Evolutionary conservation across 1,140 invertebrate genomes (phyloP).

Genomic region (Andricus grossulariae): DNA sequence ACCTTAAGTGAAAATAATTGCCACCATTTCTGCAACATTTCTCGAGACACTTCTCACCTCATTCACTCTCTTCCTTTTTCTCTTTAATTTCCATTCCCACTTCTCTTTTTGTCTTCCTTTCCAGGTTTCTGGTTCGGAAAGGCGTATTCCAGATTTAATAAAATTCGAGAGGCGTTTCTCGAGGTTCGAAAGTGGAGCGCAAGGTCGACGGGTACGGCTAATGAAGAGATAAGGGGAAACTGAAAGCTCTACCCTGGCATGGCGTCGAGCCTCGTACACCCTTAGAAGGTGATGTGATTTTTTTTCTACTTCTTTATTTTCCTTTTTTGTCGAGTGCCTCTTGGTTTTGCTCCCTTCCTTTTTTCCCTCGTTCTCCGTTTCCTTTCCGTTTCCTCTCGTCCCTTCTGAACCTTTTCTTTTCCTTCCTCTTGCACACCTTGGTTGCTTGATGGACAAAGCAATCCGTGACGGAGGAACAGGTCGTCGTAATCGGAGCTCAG

Average conservation of each 20-base stretch:
- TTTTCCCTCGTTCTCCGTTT: not conserved
- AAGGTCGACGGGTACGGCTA: constrained; percentile 43
- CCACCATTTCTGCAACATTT: not conserved
- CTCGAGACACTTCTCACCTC: not conserved
- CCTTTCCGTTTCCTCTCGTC: not conserved
- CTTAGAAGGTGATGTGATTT: constrained; percentile 22
- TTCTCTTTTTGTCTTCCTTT: constrained; percentile 18
- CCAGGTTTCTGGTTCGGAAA: constrained; percentile 12
- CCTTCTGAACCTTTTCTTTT: constrained; percentile 9
- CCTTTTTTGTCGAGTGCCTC: constrained; percentile 19
- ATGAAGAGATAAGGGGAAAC: constrained; percentile 49
- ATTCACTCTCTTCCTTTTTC: not conserved
- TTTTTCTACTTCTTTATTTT: constrained; percentile 4
- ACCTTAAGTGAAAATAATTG: constrained; percentile 15
- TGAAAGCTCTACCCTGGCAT: constrained; percentile 38
- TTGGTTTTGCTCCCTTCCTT: constrained; percentile 20
- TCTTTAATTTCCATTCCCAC: not conserved
- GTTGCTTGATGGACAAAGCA: constrained; percentile 24
- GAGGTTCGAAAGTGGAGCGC: constrained; percentile 38
- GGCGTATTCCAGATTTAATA: constrained; percentile 12
- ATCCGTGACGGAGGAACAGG: constrained; percentile 23
- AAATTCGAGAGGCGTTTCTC: constrained; percentile 37
- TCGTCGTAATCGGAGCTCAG: constrained; percentile 19
- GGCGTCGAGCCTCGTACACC: constrained; percentile 14
- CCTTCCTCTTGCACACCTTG: constrained; percentile 1